Evolutionary conservation across 2,797 vertebrate species (phyloP).

Genomic region (Cephalopachus bancanus): DNA sequence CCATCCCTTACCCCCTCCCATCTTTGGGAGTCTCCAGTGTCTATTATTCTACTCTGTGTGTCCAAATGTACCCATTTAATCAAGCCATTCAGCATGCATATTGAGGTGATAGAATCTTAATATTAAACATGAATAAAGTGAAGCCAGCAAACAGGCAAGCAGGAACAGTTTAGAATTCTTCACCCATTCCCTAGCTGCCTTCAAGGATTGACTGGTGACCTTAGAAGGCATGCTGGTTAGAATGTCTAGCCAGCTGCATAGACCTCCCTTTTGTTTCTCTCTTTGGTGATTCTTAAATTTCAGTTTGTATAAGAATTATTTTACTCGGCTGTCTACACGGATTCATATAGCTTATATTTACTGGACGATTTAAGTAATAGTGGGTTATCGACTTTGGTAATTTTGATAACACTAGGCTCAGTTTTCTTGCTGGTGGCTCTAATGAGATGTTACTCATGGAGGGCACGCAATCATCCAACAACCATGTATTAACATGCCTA

Average conservation of each 20-base stretch:
- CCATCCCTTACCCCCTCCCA: too few relatives aligned
- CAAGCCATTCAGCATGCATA: neutral
- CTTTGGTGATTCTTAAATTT: constrained; percentile 44
- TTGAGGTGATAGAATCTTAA: neutral
- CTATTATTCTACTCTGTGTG: too few relatives aligned
- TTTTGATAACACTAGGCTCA: neutral
- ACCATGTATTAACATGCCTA: neutral
- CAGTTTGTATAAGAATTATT: constrained; percentile 17
- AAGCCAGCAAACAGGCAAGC: neutral
- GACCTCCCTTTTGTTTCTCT: neutral
- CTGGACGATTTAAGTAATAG: neutral
- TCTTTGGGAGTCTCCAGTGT: too few relatives aligned
- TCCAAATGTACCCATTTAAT: too few relatives aligned
- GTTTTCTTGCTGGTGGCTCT: neutral
- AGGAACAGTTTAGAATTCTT: neutral
- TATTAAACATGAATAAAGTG: neutral
- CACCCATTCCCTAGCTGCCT: neutral
- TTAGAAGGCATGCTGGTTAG: neutral
- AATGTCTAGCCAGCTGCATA: neutral
- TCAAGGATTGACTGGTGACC: neutral
- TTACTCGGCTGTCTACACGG: neutral
- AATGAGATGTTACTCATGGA: neutral
- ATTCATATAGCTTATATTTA: neutral
- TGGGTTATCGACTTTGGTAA: neutral
- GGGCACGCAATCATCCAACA: neutral